These are phyloP conservation scores for Mesocentrotus franciscanus DNA, from an alignment of 53 echinoderm and acorn worm genomes.

Conservation along the genomic window DNA sequence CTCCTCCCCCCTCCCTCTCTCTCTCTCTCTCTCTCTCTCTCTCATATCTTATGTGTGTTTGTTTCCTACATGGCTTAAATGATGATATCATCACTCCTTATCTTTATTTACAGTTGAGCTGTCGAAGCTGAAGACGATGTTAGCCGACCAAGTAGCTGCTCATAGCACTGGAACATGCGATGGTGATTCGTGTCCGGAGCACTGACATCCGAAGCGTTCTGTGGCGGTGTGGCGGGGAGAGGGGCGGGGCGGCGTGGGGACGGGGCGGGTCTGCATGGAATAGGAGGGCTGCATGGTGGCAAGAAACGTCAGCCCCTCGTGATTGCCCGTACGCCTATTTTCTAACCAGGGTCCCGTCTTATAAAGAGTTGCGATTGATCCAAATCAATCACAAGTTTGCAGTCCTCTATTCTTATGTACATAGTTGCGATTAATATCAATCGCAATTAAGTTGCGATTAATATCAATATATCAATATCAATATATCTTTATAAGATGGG, in stretches of 20 bases:
- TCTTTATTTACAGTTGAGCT: background rate
- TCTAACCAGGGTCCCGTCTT: no score
- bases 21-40: background rate
- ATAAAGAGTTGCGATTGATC: no score
- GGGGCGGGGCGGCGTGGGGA: background rate
- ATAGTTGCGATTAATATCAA: no score
- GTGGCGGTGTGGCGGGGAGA: no score
- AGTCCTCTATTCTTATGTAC: no score
- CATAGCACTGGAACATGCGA: background rate
- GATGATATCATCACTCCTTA: background rate
- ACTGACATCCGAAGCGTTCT: background rate
- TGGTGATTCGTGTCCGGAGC: background rate
- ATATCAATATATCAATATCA: no score
- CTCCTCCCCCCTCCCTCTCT: background rate
- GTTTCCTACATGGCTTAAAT: background rate
- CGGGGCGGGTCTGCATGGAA: background rate
- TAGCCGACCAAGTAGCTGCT: conserved; percentile 25
- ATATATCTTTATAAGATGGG: no score
- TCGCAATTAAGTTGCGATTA: no score
- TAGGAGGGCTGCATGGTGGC: no score
- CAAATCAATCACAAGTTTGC: no score
- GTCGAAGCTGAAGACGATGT: background rate
- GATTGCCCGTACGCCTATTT: no score
- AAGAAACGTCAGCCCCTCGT: no score
- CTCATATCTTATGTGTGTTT: background rate